Evolutionary conservation across 2,888 invertebrate species (phyloP), one percentile per base, ranked within the genome.

Genomic region (Erebia ligea): DNA sequence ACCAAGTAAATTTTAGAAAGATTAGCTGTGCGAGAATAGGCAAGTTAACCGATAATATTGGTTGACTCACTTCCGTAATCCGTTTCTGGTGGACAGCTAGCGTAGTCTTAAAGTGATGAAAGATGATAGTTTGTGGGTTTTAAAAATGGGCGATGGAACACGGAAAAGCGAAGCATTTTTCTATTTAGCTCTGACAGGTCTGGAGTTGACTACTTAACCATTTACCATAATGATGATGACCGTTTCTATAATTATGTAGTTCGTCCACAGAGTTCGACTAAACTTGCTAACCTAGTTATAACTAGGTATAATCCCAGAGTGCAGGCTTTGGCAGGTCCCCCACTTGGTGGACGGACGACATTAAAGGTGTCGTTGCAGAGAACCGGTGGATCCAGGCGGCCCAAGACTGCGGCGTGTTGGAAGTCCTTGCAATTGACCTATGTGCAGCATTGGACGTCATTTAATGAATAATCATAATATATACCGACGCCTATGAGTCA

Each of bases 91-190:
- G 34, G 58, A 58, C n/a, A 42, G 42, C 19, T 40, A 10, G 19
- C 13, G 61, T 54, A 54, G 17, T 8, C 19, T 19, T 34, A 34
- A 52, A 52, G 19, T 19, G 54, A 54, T 17, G 54, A 19, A 3
- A 17, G 17, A 19, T 3, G 15, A n/a, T 50, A 19, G 54, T 54
- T 10, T 11, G 2, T 54, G 10, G 19, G 40, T 13, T 17, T 61
- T 61, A 45, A 61, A 61, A 61, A 61, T 42, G 45, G 61, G n/a
- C 45, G 19, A 61, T 61, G 61, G 42, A 42, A 45, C 45, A 45
- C 61, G 61, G 61, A 61, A 42, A 45, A n/a, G 13, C 58, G n/a
- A 56, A 34, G 34, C 34, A 15, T 58, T 58, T 58, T 61, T 42
- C 4, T 17, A 45, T 61, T 61, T 61, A 17, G 19, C 17, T 61